Evolutionary conservation across 2,888 invertebrate species (phyloP).

Genomic region (Nomada fucata): DNA sequence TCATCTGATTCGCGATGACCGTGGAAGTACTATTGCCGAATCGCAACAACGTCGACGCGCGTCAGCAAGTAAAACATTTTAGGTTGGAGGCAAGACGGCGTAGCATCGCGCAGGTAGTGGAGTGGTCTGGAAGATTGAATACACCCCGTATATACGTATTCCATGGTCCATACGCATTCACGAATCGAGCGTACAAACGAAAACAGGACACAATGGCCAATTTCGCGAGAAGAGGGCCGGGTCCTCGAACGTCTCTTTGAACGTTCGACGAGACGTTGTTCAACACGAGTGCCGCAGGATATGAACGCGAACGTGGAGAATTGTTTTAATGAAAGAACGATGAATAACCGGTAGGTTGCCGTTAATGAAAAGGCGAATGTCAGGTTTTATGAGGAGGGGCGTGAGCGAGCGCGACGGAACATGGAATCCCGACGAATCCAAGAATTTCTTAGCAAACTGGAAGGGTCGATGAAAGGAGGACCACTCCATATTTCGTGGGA

Average conservation of each 20-base stretch:
- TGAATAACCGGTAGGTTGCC: conserved; percentile 50
- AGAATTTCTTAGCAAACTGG: conserved; percentile 61
- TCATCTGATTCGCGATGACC: too few species aligned
- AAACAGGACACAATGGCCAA: conserved; percentile 28
- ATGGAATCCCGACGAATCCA: conserved; percentile 51
- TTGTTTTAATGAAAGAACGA: conserved; percentile 64
- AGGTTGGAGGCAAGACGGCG: background rate
- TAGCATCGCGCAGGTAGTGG: background rate
- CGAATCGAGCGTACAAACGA: background rate
- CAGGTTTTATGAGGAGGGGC: conserved; percentile 38
- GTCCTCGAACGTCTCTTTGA: conserved; percentile 2
- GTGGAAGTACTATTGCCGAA: too few species aligned
- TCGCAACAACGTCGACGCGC: too few species aligned
- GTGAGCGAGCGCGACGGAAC: background rate
- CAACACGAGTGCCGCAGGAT: conserved; percentile 22
- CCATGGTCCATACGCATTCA: background rate
- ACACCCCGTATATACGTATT: background rate
- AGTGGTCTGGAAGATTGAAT: background rate
- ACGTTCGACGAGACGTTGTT: conserved; percentile 14
- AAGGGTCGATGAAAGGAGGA: conserved; percentile 44
- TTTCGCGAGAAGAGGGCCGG: conserved; percentile 9
- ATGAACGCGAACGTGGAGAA: conserved; percentile 34
- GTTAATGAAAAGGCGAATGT: conserved; percentile 64
- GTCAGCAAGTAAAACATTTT: conserved; percentile 5
- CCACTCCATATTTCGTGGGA: conserved; percentile 56